Percentiles rank a stretch among this genome's conserved stretches.
phyloP scores from a whole-genome alignment of 2,113 vertebrate genomes.

The Perca schrenkii region DNA sequence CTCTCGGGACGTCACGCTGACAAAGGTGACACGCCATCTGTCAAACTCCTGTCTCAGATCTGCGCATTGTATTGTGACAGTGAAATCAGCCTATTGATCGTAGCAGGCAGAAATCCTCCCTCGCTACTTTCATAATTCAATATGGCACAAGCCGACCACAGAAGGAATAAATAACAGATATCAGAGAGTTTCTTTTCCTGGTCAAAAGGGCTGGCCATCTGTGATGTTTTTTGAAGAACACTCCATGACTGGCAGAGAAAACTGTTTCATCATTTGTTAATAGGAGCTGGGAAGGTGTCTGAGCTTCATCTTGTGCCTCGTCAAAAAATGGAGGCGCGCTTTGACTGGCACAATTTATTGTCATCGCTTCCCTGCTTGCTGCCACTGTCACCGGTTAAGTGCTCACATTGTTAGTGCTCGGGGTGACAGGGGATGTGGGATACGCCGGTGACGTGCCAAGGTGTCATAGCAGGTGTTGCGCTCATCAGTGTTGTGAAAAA shows the following conservation, averaged over 20 bases:
- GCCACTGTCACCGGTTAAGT: conserved; percentile 45
- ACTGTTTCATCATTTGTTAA: conserved; percentile 62
- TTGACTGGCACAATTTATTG: conserved; percentile 70
- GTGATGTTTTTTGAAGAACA: conserved; percentile 57
- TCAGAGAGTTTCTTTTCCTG: conserved; percentile 26
- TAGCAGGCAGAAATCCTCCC: conserved; percentile 61
- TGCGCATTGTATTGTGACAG: conserved; percentile 64
- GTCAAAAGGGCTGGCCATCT: conserved; percentile 65
- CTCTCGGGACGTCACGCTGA: conserved; percentile 63
- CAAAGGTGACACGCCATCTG: conserved; percentile 78
- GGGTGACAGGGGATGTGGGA: conserved; percentile 46
- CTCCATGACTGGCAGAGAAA: conserved; percentile 48
- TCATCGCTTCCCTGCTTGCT: conserved; percentile 60
- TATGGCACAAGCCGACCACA: conserved; percentile 62
- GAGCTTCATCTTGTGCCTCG: conserved; percentile 46
- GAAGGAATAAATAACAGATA: conserved; percentile 73
- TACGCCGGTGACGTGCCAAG: conserved; percentile 23
- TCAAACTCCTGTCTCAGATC: conserved; percentile 73
- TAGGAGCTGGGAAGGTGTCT: conserved; percentile 48
- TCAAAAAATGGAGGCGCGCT: conserved; percentile 44
- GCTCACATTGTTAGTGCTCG: conserved; percentile 51
- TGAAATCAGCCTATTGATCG: conserved; percentile 76
- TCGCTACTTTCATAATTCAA: conserved; percentile 74
- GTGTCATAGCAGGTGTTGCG: conserved; percentile 47
- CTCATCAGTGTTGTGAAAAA: conserved; percentile 45